phyloP scores from a whole-genome alignment of 2,797 vertebrate species.

The Atherinosoma microstoma region DNA sequence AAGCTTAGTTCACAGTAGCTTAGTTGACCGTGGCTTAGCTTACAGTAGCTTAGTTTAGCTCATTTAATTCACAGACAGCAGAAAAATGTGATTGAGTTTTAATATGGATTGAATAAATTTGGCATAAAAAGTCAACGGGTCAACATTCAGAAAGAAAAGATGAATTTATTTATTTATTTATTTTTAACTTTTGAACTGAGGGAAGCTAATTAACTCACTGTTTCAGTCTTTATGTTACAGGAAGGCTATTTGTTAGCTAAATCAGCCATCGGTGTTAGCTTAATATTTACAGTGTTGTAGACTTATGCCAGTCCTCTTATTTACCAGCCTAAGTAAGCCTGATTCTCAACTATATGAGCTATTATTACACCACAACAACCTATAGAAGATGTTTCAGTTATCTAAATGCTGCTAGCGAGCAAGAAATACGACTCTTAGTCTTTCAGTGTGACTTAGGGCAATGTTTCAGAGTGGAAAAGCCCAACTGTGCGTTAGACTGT shows the following conservation, averaged over 20 bases:
- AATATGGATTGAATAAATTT: neutral
- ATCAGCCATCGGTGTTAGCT: no score
- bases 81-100: neutral
- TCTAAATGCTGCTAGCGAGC: neutral
- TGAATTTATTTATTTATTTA: neutral
- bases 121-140: neutral
- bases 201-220: neutral
- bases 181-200: neutral
- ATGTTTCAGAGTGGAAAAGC: neutral
- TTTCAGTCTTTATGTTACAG: no score
- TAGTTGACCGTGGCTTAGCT: neutral
- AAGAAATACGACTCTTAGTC: neutral
- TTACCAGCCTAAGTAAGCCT: neutral
- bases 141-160: neutral
- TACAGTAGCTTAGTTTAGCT: neutral
- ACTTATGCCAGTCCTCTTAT: neutral
- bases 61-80: neutral
- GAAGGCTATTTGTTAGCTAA: neutral
- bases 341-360: neutral
- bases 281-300: constrained; percentile 1
- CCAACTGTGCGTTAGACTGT: neutral
- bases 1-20: no score
- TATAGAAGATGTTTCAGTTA: neutral
- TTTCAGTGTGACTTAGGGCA: neutral
- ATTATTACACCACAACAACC: neutral